Percentiles rank a stretch among this genome's conserved stretches.
Evolutionary conservation across 2,888 invertebrate species (phyloP).

Genomic region (Melipona beecheii): DNA sequence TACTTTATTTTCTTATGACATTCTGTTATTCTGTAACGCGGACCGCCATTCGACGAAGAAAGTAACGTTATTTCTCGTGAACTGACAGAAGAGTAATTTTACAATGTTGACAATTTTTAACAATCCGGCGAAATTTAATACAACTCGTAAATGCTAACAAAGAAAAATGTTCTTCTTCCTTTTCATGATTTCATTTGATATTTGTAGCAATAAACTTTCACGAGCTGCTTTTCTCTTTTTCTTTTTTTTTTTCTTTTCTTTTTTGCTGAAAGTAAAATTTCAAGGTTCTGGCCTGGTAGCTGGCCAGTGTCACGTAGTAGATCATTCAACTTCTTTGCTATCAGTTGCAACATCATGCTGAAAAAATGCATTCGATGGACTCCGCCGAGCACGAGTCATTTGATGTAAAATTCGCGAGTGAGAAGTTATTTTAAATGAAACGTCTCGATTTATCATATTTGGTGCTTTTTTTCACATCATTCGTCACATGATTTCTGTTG

Average conservation of each 20-base stretch:
- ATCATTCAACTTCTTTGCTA: constrained; percentile 20
- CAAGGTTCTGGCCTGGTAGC: neutral
- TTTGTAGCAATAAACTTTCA: neutral
- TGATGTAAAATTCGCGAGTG: neutral
- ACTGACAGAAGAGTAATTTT: no score
- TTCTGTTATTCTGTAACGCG: no score
- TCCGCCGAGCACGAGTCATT: neutral
- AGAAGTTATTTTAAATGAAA: neutral
- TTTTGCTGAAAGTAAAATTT: neutral
- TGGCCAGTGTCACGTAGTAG: constrained; percentile 2
- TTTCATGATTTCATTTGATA: neutral
- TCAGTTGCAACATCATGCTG: constrained; percentile 18
- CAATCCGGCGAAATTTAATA: neutral
- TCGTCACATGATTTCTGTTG: neutral
- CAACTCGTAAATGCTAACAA: neutral
- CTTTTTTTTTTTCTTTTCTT: no score
- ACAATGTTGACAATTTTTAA: neutral
- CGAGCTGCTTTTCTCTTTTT: neutral
- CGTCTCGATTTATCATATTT: neutral
- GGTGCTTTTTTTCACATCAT: neutral
- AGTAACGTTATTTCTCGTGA: no score
- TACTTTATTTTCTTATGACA: no score
- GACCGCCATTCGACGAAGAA: no score
- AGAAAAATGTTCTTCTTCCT: neutral
- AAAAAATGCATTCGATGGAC: constrained; percentile 22